A percentile compares a stretch with the other conserved stretches of the same genome.
These are phyloP conservation scores for Thyatira batis DNA, from an alignment of 2,888 invertebrate genomes.

Conservation along the genomic window DNA sequence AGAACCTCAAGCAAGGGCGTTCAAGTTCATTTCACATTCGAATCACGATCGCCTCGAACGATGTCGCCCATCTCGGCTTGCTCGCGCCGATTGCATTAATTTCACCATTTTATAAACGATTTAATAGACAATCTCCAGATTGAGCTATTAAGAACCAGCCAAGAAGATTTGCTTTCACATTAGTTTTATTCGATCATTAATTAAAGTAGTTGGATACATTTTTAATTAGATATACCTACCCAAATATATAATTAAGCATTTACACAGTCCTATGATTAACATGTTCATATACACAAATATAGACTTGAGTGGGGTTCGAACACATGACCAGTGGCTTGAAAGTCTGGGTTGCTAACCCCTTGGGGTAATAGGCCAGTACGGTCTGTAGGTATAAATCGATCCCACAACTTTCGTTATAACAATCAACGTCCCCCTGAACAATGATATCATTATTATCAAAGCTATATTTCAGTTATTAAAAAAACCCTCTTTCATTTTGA, in stretches of 20 bases:
- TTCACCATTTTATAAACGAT: slow-evolving; percentile 79
- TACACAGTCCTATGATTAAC: too few species aligned
- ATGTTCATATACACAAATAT: too few species aligned
- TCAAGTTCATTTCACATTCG: slow-evolving; percentile 72
- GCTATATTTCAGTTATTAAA: slow-evolving; percentile 38
- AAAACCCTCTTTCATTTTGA: slow-evolving; percentile 46
- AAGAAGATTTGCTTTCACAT: slow-evolving; percentile 17
- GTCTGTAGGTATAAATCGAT: too few species aligned
- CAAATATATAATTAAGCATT: too few species aligned
- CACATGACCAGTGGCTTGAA: too few species aligned
- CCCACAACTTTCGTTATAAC: too few species aligned
- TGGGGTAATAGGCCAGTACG: too few species aligned
- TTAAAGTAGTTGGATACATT: too few species aligned
- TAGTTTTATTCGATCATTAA: not conserved
- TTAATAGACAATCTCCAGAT: slow-evolving; percentile 76
- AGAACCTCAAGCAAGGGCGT: slow-evolving; percentile 51
- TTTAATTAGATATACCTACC: too few species aligned
- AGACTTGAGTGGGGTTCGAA: too few species aligned
- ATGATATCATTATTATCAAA: slow-evolving; percentile 34
- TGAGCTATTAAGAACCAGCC: slow-evolving; percentile 54
- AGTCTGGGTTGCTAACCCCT: too few species aligned
- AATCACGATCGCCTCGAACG: slow-evolving; percentile 74
- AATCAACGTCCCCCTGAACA: too few species aligned
- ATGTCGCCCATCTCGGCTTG: slow-evolving; percentile 76
- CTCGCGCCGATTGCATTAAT: slow-evolving; percentile 79